phyloP scores from a whole-genome alignment of 2,113 vertebrate genomes.

The Lathamus discolor region DNA sequence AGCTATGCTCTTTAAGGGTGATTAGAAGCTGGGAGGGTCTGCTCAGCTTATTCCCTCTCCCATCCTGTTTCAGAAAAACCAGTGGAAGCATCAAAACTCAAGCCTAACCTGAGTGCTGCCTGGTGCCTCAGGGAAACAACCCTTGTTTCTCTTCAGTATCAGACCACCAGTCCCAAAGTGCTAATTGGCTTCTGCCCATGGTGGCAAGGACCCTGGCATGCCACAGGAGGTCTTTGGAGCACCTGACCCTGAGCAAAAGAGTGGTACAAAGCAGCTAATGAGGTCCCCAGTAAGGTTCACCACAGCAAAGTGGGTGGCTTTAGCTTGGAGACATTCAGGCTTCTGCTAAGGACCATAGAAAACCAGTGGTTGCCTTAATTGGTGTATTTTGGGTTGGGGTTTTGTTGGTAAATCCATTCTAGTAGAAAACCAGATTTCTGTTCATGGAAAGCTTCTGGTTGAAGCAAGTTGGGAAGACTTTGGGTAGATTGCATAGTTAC shows the following conservation, averaged over 20 bases:
- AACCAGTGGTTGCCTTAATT: accelerated
- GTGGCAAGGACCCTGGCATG: neutral
- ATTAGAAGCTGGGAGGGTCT: neutral
- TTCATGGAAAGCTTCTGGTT: neutral
- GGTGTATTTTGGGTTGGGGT: neutral
- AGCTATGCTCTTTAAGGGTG: accelerated
- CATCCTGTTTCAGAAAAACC: neutral
- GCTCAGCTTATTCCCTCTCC: neutral
- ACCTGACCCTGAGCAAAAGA: neutral
- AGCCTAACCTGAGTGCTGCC: neutral
- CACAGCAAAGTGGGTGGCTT: neutral
- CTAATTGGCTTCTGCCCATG: neutral
- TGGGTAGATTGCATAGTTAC: neutral
- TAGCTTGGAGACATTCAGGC: neutral
- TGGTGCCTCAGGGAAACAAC: neutral
- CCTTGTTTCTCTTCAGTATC: neutral
- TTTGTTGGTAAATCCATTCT: neutral
- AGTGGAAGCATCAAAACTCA: neutral
- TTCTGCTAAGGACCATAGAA: neutral
- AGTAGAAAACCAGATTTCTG: neutral
- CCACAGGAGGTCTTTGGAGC: neutral
- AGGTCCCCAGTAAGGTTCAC: neutral
- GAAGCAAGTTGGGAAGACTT: neutral
- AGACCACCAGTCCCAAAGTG: neutral
- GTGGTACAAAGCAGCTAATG: neutral